Evolutionary conservation across 2,888 invertebrate species (phyloP).

Genomic region (Leucophenga maculata): DNA sequence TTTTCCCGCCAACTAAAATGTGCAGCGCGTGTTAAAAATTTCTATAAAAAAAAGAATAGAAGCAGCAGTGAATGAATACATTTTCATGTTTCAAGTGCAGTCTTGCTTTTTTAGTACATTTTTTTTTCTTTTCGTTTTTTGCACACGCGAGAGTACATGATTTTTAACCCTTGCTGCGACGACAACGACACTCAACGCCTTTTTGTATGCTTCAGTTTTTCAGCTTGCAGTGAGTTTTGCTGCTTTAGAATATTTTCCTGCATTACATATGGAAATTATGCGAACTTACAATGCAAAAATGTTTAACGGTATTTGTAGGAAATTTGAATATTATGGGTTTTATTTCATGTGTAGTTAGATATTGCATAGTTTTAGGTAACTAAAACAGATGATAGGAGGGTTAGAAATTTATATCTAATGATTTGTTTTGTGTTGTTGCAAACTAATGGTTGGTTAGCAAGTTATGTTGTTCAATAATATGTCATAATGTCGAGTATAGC

Average conservation of each 20-base stretch:
- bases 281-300: conserved; percentile 9
- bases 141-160: background rate
- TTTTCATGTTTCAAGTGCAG: conserved; percentile 10
- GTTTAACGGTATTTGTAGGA: background rate
- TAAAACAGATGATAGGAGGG: no score
- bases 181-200: conserved; percentile 22
- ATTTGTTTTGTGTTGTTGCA: no score
- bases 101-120: conserved; percentile 37
- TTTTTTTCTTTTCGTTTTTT: conserved; percentile 1
- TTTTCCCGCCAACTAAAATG: conserved; percentile 4
- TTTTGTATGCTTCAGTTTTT: conserved; percentile 21
- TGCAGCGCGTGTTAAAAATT: background rate
- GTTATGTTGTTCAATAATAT: no score
- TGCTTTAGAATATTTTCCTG: no score
- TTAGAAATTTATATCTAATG: no score
- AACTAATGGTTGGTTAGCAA: no score
- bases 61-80: background rate
- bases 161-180: conserved; percentile 31
- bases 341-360: background rate
- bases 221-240: conserved; percentile 13
- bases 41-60: background rate
- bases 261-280: conserved; percentile 14
- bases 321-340: background rate
- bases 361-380: background rate
- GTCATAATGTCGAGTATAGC: no score